phyloP scores from a whole-genome alignment of 2,888 invertebrate genomes.

The Frankliniella fusca region DNA sequence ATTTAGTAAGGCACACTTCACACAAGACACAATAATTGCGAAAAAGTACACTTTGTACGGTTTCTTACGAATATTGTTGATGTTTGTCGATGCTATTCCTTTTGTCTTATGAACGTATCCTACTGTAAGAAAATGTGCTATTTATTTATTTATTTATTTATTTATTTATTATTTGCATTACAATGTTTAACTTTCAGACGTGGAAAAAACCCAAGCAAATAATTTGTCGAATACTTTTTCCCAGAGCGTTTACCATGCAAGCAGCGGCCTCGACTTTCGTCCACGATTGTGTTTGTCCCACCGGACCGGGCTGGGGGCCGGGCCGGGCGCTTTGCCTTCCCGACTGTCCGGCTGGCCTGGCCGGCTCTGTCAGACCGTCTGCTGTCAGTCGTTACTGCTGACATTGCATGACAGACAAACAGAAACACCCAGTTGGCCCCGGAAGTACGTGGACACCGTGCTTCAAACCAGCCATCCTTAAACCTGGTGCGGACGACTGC shows the following conservation, averaged over 20 bases:
- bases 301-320: not conserved
- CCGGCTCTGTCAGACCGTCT: not conserved
- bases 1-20: no score
- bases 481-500: no score
- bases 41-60: no score
- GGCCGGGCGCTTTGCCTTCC: not conserved
- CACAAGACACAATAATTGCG: no score
- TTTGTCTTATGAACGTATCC: no score
- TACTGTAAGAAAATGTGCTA: no score
- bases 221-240: not conserved
- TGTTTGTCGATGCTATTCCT: no score
- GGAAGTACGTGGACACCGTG: not conserved
- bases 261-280: not conserved
- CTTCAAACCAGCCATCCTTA: no score
- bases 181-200: not conserved
- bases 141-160: no score
- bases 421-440: slow-evolving; percentile 18
- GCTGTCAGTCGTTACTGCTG: not conserved
- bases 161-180: no score
- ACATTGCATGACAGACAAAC: slow-evolving; percentile 24
- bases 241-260: not conserved
- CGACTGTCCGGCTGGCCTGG: no score
- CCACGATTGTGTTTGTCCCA: slow-evolving; percentile 13
- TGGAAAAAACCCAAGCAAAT: not conserved
- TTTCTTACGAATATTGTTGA: no score